phyloP scores from a whole-genome alignment of 37 sponge, comb jelly and placozoan species.

The Spongilla lacustris region DNA sequence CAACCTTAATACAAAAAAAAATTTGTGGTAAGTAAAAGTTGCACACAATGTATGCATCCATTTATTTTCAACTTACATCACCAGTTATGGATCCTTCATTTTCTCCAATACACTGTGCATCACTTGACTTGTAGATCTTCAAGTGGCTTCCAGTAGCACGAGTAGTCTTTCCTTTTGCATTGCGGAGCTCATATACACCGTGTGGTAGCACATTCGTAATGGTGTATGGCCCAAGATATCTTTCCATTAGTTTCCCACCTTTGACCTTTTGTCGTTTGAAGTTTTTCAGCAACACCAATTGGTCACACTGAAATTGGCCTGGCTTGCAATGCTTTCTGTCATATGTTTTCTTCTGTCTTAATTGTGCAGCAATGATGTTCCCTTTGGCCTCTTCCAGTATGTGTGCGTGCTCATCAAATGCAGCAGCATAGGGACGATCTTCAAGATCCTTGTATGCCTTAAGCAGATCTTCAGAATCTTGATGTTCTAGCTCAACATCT shows the following conservation, averaged over 20 bases:
- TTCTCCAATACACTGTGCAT: not conserved
- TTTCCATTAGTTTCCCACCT: slow-evolving; percentile 65
- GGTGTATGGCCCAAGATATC: slow-evolving; percentile 26
- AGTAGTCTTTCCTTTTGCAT: not conserved
- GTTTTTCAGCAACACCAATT: slow-evolving; percentile 65
- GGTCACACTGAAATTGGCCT: slow-evolving; percentile 30
- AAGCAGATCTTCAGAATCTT: slow-evolving; percentile 10
- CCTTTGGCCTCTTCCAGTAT: slow-evolving; percentile 54
- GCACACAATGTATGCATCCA: not conserved
- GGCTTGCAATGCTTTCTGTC: slow-evolving; percentile 70
- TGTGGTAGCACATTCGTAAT: not conserved
- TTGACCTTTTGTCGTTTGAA: slow-evolving; percentile 68
- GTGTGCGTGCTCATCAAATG: not conserved
- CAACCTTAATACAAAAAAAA: not conserved
- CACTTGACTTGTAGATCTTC: not conserved
- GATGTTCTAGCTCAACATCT: slow-evolving; percentile 43
- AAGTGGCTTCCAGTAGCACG: not conserved
- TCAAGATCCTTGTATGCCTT: slow-evolving; percentile 2
- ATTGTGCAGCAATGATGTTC: slow-evolving; percentile 72
- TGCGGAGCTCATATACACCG: not conserved
- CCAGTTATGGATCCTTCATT: not conserved
- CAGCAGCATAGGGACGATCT: slow-evolving; percentile 4
- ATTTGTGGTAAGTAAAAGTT: not conserved
- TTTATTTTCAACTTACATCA: not conserved
- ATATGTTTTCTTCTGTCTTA: slow-evolving; percentile 70